Percentiles rank a stretch among this genome's conserved stretches.
These are phyloP conservation scores for Mormoops blainvillei DNA, from an alignment of 2,113 vertebrate genomes.

Conservation along the genomic window DNA sequence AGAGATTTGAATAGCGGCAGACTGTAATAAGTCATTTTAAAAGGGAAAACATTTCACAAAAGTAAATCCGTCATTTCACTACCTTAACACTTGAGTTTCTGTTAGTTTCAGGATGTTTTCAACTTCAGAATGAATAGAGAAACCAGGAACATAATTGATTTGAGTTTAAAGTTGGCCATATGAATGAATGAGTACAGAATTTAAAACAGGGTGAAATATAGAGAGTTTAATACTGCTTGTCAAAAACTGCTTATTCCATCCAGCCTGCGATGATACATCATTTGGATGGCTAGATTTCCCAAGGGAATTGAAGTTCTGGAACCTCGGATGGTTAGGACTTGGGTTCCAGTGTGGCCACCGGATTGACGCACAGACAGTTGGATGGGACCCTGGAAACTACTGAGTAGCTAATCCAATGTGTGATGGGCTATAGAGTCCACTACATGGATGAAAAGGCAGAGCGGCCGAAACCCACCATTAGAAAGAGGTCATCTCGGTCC, in stretches of 20 bases:
- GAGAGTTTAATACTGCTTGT: not conserved
- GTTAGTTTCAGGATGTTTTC: slow-evolving; percentile 71
- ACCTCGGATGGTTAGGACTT: not conserved
- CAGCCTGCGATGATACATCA: not conserved
- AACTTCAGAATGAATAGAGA: slow-evolving; percentile 63
- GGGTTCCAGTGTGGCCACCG: not conserved
- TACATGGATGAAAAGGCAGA: not conserved
- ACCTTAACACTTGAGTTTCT: slow-evolving; percentile 68
- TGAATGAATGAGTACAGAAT: slow-evolving; percentile 44
- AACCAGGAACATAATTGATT: slow-evolving; percentile 69
- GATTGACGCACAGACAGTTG: too few relatives aligned
- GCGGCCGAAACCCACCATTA: not conserved
- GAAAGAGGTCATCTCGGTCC: not conserved
- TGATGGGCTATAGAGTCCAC: not conserved
- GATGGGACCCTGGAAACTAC: not conserved
- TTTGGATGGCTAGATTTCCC: not conserved
- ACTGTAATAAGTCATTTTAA: slow-evolving; percentile 64
- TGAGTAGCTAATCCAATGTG: not conserved
- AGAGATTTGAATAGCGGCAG: slow-evolving; percentile 47
- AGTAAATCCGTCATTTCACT: slow-evolving; percentile 56
- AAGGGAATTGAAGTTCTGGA: not conserved
- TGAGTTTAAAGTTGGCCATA: slow-evolving; percentile 41
- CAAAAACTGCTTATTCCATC: not conserved
- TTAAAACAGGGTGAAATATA: slow-evolving; percentile 56
- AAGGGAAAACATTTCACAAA: slow-evolving; percentile 68